Conservation (phyloP, 2,888 invertebrate genomes). For the Limnephilus lunatus region DNA sequence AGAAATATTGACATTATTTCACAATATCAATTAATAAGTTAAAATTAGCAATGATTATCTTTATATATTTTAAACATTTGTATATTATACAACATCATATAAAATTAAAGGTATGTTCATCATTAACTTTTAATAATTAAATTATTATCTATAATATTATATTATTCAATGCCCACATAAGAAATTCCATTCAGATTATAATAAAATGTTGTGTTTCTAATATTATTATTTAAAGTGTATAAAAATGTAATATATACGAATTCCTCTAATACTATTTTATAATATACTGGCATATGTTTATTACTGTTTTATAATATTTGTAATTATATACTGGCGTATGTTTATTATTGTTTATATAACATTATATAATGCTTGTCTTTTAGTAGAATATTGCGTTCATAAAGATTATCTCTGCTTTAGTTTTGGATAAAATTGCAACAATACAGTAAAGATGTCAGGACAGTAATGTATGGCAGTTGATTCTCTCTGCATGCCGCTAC, state of each 20-base stretch:
- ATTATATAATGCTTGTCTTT: neutral
- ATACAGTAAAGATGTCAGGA: neutral
- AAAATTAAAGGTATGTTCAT: neutral
- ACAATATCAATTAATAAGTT: neutral
- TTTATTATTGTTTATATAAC: neutral
- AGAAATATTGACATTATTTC: neutral
- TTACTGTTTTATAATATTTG: neutral
- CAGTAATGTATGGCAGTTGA: neutral
- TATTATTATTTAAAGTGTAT: conserved; percentile 6
- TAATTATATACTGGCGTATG: no score
- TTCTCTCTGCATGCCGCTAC: neutral
- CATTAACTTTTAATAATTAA: neutral
- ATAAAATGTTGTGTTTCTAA: neutral
- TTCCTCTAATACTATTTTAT: neutral
- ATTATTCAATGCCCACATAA: conserved; percentile 23
- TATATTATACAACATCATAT: neutral
- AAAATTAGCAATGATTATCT: neutral
- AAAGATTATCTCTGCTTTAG: neutral
- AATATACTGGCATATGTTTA: conserved; percentile 33
- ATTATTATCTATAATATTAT: neutral
- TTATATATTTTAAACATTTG: neutral
- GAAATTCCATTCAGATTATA: conserved; percentile 6
- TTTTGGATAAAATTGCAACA: neutral
- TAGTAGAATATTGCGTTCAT: neutral
- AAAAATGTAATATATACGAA: conserved; percentile 23